Evolutionary conservation across 2,113 vertebrate genomes (phyloP).

Genomic region (Loxodonta africana): DNA sequence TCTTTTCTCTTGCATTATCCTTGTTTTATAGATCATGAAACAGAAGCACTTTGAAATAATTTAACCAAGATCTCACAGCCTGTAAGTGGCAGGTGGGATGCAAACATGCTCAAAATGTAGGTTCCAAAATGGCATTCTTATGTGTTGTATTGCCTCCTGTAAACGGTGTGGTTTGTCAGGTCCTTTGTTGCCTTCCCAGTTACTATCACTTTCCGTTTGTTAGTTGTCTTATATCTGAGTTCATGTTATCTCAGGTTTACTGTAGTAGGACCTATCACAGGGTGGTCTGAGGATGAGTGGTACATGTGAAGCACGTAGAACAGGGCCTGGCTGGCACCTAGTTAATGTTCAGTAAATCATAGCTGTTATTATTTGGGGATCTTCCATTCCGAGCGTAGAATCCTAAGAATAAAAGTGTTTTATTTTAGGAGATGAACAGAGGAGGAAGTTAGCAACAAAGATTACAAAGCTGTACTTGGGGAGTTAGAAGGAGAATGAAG

Average conservation of each 20-base stretch:
- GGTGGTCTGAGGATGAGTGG: neutral
- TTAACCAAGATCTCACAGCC: neutral
- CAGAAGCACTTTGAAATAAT: slow-evolving; percentile 7
- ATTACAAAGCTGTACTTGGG: neutral
- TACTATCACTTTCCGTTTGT: neutral
- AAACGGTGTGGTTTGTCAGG: neutral
- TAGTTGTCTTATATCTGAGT: neutral
- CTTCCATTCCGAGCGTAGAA: neutral
- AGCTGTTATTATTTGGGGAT: neutral
- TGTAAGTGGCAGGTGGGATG: neutral
- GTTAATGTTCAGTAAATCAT: neutral
- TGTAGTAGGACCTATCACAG: neutral
- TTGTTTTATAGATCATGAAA: neutral
- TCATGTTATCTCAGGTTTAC: neutral
- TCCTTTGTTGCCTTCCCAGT: neutral
- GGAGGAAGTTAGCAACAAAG: neutral
- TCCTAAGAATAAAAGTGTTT: neutral
- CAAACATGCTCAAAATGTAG: neutral
- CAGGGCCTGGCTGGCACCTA: neutral
- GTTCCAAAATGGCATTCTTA: neutral
- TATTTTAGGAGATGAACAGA: slow-evolving; percentile 8
- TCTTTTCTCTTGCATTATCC: slow-evolving; percentile 13
- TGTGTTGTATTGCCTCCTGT: neutral
- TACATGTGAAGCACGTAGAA: neutral
- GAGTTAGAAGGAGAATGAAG: neutral